Conservation (phyloP, 2,797 vertebrate genomes). For the Acipenser oxyrinchus region DNA sequence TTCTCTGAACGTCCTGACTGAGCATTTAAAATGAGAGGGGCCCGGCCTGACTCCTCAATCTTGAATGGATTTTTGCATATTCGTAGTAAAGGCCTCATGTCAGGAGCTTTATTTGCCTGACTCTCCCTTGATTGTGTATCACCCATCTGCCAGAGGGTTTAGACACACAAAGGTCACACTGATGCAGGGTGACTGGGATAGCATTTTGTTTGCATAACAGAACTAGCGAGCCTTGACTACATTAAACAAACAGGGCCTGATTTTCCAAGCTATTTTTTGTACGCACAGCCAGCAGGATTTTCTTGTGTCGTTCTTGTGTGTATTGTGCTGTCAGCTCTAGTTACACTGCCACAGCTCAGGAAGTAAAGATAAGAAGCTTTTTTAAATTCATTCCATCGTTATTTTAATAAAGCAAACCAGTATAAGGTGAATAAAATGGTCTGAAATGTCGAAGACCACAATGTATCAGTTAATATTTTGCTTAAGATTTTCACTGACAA, state of each 20-base stretch:
- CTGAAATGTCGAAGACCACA: background rate
- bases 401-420: conserved; percentile 4
- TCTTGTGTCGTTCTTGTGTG: conserved; percentile 8
- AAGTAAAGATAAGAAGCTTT: conserved; percentile 5
- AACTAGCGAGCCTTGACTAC: conserved; percentile 4
- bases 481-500: background rate
- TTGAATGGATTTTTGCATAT: background rate
- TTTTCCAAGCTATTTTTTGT: conserved; percentile 4
- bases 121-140: conserved; percentile 2
- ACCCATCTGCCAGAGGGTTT: conserved; percentile 8
- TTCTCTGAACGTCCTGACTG: background rate
- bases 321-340: conserved; percentile 4
- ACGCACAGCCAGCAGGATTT: conserved; percentile 10
- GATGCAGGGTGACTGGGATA: conserved; percentile 2
- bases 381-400: conserved; percentile 11
- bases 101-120: background rate
- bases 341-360: background rate
- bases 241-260: conserved; percentile 17
- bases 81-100: background rate
- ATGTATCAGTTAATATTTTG: conserved; percentile 3
- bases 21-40: too few relatives aligned
- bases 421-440: background rate
- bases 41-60: background rate
- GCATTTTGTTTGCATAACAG: conserved; percentile 11
- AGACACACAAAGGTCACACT: conserved; percentile 19